Base-by-base conservation (phyloP, 2,888 invertebrate species). In the Anoncus sp. region DNA sequence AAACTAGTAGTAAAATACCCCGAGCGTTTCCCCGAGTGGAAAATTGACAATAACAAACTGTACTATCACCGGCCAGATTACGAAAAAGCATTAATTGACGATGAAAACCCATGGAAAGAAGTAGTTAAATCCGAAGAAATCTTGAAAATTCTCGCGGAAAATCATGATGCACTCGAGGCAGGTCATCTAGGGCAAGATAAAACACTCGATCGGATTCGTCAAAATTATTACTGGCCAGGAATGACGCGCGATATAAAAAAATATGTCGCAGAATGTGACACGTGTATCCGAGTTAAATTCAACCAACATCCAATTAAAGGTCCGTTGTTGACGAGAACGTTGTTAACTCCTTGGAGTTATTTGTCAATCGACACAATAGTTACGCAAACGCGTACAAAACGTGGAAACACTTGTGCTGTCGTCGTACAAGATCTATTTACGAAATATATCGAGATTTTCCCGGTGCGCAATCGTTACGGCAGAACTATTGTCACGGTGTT, bases 161-260 rank as follows among this genome's bases (percentile, higher is more conserved):
- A 79, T 16, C 76, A 79, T 35, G 66, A 60, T 2, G 16, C 53
- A 3, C 76, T 77, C 1, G 53, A 69, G 20, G 74, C 57, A 38
- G 73, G 70, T 24, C 75, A 79, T 45, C 40, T 81, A 24, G 79
- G 81, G 6, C 27, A 66, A 16, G 71, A 79, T 7, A 78, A 81
- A 31, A 80, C 77, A 1, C 27, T 63, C 7, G 77, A 80, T 31
- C 45, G 76, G n/a, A 73, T 80, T 10, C 35, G 73, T n/a, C 75
- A 79, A 47, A 79, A 62, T 16, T 65, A 66, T 55, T 75, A 70
- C 47, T 75, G 75, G 75, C 70, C 66, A 2, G 78, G 73, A 18
- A 78, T 78, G 75, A 45, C 75, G 0, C 45, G 59, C 14, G 80
- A 78, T 55, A 43, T 80, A 5, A 78, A 78, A 49, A 40, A 55